These are phyloP conservation scores for Strix aluco DNA, from an alignment of 2,113 vertebrate genomes.

Conservation along the genomic window DNA sequence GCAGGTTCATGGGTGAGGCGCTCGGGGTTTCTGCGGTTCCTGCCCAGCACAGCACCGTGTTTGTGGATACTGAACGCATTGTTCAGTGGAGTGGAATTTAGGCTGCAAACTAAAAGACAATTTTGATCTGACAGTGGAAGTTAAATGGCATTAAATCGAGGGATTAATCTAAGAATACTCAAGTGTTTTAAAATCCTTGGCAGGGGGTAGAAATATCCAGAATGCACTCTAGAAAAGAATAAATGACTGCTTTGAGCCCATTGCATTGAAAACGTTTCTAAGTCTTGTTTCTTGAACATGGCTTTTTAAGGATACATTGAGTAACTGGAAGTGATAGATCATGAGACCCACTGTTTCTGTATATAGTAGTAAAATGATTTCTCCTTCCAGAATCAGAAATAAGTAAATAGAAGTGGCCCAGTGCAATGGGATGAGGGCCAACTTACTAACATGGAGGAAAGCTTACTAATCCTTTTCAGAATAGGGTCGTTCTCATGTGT, in stretches of 20 bases:
- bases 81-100: neutral
- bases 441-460: neutral
- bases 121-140: neutral
- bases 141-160: neutral
- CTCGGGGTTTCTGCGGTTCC: neutral
- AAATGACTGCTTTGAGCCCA: neutral
- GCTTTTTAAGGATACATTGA: neutral
- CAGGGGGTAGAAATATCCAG: neutral
- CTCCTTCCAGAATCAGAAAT: neutral
- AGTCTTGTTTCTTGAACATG: neutral
- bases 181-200: neutral
- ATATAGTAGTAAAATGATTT: fast-evolving
- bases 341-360: neutral
- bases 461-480: neutral
- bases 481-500: neutral
- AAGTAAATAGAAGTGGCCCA: neutral
- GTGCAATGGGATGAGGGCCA: neutral
- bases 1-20: fast-evolving
- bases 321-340: neutral
- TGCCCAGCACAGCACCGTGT: too few species aligned
- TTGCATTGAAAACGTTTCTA: neutral
- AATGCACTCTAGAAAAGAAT: neutral
- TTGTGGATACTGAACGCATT: neutral
- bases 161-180: neutral
- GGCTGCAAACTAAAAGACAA: neutral